Percentiles rank a stretch among this genome's conserved stretches.
Evolutionary conservation across 2,797 vertebrate species (phyloP).

Genomic region (Xenops minutus): DNA sequence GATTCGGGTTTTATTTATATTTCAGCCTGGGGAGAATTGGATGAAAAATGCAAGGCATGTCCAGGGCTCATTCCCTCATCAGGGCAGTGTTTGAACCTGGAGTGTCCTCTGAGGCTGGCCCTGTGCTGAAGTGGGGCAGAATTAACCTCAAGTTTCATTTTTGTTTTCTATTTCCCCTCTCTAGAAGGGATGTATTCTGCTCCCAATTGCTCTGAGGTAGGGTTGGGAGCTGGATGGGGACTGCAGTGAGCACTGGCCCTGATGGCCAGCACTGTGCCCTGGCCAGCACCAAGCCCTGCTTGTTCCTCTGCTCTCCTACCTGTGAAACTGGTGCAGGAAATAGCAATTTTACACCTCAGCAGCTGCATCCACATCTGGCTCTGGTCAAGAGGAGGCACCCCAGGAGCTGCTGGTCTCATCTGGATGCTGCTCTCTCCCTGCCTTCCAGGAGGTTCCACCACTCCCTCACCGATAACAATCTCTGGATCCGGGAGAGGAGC

Average conservation of each 20-base stretch:
- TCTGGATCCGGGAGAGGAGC: slow-evolving; percentile 93
- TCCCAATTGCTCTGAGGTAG: neutral
- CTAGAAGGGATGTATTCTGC: neutral
- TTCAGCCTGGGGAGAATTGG: neutral
- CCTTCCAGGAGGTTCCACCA: slow-evolving; percentile 84
- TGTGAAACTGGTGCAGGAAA: rapidly evolving
- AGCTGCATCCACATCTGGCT: neutral
- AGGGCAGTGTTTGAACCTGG: rapidly evolving
- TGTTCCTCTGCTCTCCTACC: neutral
- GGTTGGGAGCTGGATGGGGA: rapidly evolving
- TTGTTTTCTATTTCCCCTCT: rapidly evolving
- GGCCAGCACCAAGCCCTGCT: neutral
- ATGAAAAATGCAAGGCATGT: neutral
- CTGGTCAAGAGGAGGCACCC: neutral
- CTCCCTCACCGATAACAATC: slow-evolving; percentile 83
- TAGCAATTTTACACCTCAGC: neutral
- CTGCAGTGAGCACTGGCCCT: rapidly evolving
- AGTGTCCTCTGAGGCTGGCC: neutral
- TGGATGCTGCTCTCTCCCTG: rapidly evolving
- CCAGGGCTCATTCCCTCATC: neutral
- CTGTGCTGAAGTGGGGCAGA: neutral
- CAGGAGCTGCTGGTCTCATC: rapidly evolving
- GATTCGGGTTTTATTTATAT: neutral
- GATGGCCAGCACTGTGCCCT: rapidly evolving
- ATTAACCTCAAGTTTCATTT: neutral